A percentile compares a stretch with the other conserved stretches of the same genome.
phyloP scores from a whole-genome alignment of 2,797 vertebrate species.

The Fundulus diaphanus region DNA sequence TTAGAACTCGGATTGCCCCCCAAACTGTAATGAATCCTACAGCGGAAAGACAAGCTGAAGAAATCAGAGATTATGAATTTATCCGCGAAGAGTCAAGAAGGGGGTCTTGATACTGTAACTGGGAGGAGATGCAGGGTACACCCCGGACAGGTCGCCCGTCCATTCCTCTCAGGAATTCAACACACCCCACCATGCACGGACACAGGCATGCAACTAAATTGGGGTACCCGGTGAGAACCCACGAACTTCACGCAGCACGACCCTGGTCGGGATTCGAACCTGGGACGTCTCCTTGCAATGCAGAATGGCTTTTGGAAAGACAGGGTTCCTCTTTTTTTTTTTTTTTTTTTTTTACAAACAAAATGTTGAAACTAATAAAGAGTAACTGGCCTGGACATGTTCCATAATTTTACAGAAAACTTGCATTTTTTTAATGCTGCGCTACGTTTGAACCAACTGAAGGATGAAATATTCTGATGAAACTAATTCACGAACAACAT shows the following conservation, averaged over 20 bases:
- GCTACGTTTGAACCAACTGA: neutral
- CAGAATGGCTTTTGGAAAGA: neutral
- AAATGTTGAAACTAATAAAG: neutral
- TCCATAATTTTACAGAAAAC: neutral
- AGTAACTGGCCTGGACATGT: neutral
- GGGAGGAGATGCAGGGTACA: neutral
- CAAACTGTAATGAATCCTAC: no score
- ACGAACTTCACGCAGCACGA: neutral
- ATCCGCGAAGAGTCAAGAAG: no score
- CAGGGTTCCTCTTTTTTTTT: neutral
- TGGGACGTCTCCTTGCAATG: neutral
- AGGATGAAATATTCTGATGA: neutral
- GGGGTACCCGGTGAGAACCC: neutral
- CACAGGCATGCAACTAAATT: neutral
- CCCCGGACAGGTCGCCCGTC: neutral
- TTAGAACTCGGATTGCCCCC: no score
- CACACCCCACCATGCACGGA: no score
- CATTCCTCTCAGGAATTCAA: neutral
- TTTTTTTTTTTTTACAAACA: neutral
- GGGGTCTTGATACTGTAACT: neutral
- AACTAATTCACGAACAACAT: neutral
- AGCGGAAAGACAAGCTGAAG: no score
- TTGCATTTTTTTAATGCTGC: neutral
- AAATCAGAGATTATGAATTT: no score
- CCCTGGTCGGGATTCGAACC: neutral